Evolutionary conservation across 2,888 invertebrate species (phyloP).

Genomic region (Nomada ferruginata): DNA sequence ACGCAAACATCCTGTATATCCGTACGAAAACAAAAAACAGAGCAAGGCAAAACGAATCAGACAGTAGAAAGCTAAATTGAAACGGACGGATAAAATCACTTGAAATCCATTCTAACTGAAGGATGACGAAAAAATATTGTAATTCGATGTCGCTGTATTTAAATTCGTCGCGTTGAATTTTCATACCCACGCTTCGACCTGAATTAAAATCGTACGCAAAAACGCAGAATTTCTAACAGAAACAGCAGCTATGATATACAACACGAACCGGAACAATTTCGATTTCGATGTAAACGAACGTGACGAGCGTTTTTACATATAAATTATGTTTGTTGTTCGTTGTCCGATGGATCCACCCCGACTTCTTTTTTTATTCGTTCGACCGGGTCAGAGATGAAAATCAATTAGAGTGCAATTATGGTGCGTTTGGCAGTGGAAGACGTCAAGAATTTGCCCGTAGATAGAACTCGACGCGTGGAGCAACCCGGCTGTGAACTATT

Average conservation of each 20-base stretch:
- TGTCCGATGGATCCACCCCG: slow-evolving; percentile 4
- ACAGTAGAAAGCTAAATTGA: no score
- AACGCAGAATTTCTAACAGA: not conserved
- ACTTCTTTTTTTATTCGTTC: slow-evolving; percentile 28
- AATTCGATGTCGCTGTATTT: not conserved
- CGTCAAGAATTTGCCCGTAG: slow-evolving; percentile 31
- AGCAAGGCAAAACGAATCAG: no score
- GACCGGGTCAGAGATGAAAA: not conserved
- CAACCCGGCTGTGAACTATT: slow-evolving; percentile 57
- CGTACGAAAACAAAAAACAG: no score
- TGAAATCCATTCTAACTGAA: no score
- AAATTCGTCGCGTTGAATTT: not conserved
- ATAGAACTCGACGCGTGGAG: slow-evolving; percentile 41
- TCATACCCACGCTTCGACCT: not conserved
- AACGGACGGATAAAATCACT: no score
- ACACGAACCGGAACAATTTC: not conserved
- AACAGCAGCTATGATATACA: not conserved
- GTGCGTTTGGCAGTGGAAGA: slow-evolving; percentile 27
- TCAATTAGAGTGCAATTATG: slow-evolving; percentile 36
- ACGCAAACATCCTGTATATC: no score
- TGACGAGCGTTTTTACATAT: slow-evolving; percentile 45
- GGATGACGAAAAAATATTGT: not conserved
- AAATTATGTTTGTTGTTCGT: slow-evolving; percentile 39
- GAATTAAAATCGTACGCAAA: not conserved
- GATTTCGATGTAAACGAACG: slow-evolving; percentile 42